Percentiles rank a stretch among this genome's conserved stretches.
These are phyloP conservation scores for Gnathonemus echidnorhynchus DNA, from an alignment of 2,113 vertebrate species.

Conservation along the genomic window DNA sequence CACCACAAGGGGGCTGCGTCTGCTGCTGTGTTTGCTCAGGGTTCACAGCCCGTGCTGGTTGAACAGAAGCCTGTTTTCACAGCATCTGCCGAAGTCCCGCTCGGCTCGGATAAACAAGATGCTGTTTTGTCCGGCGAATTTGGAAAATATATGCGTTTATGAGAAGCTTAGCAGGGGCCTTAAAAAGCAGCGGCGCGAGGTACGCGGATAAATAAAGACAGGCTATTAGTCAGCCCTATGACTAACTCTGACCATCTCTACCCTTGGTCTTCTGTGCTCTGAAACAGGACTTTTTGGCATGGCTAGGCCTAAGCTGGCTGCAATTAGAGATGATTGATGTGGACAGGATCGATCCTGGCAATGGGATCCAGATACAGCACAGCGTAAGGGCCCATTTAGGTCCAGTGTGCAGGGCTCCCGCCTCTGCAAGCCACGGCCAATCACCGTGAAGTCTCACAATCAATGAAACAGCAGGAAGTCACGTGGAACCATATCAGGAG, in stretches of 20 bases:
- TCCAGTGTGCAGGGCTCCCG: not conserved
- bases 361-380: not conserved
- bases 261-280: not conserved
- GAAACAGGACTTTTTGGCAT: not conserved
- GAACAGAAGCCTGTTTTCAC: slow-evolving; percentile 56
- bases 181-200: too few species aligned
- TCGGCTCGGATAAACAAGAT: slow-evolving; percentile 42
- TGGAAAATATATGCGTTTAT: not conserved
- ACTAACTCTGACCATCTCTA: slow-evolving; percentile 9
- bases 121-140: slow-evolving; percentile 20
- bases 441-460: slow-evolving; percentile 38
- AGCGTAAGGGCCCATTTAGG: not conserved
- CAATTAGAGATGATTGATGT: not conserved
- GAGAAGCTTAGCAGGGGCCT: not conserved
- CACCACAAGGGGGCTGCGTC: slow-evolving; percentile 44
- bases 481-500: slow-evolving; percentile 2
- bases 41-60: slow-evolving; percentile 51
- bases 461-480: slow-evolving; percentile 41
- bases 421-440: not conserved
- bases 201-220: not conserved
- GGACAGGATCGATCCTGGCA: not conserved
- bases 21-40: slow-evolving; percentile 59
- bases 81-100: slow-evolving; percentile 44
- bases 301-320: not conserved
- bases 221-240: slow-evolving; percentile 7